Conservation (phyloP, 2,888 invertebrate species). For the Ptycholaimellus sp. region DNA sequence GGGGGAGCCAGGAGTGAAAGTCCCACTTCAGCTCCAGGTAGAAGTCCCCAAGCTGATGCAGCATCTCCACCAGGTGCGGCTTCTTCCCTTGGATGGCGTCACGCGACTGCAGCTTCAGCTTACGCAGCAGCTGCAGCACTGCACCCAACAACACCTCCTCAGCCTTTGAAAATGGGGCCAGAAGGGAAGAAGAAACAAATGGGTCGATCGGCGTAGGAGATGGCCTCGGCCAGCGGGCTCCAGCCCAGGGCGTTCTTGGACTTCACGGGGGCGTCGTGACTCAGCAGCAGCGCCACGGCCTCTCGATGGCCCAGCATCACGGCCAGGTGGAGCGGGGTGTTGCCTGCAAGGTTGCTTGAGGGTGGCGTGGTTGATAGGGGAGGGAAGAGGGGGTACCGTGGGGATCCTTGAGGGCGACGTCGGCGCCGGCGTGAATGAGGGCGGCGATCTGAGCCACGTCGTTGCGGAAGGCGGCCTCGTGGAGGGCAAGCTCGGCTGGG, state of each 20-base stretch:
- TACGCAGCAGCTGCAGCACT: constrained; percentile 16
- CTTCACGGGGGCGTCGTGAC: constrained; percentile 78
- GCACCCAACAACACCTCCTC: background rate
- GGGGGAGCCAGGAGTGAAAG: constrained; percentile 93
- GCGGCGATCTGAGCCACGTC: constrained; percentile 13
- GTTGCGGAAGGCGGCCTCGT: constrained; percentile 20
- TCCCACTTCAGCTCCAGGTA: constrained; percentile 98
- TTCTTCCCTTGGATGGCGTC: constrained; percentile 69
- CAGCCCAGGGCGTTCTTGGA: constrained; percentile 82
- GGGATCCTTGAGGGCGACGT: background rate
- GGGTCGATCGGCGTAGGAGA: constrained; percentile 85
- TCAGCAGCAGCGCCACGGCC: constrained; percentile 64
- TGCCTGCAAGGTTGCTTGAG: no score
- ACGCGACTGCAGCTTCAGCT: constrained; percentile 62
- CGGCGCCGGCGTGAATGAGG: constrained; percentile 3
- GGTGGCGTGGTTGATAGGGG: no score
- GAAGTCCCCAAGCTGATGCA: constrained; percentile 77
- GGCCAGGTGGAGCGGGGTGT: constrained; percentile 80
- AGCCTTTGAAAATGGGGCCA: background rate
- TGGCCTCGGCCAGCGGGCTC: constrained; percentile 92
- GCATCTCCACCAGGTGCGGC: constrained; percentile 63
- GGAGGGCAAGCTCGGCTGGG: no score
- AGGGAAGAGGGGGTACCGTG: background rate
- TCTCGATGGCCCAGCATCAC: constrained; percentile 87
- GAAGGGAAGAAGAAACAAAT: constrained; percentile 35